phyloP scores from a whole-genome alignment of 2,888 invertebrate species.

The Hermaeophaga mercurialis region DNA sequence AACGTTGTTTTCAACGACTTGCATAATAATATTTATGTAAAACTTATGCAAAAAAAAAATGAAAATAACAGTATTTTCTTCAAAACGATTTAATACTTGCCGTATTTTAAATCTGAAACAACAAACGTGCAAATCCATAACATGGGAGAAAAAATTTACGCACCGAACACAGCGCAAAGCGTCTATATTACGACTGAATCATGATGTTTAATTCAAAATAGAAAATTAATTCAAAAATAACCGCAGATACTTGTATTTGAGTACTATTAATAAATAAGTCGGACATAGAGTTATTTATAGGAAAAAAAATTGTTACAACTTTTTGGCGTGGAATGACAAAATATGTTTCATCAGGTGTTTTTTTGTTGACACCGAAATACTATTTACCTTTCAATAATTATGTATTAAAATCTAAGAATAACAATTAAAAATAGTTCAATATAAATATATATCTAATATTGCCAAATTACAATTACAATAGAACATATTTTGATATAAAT shows the following conservation, averaged over 20 bases:
- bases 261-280: constrained; percentile 32
- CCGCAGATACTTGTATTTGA: constrained; percentile 32
- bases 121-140: constrained; percentile 41
- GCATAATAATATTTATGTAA: constrained; percentile 12
- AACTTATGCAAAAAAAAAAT: no score
- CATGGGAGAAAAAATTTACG: constrained; percentile 1
- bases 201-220: constrained; percentile 40
- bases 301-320: constrained; percentile 3
- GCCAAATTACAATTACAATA: no score
- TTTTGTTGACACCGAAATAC: no score
- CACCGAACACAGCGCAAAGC: constrained; percentile 22
- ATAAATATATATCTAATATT: no score
- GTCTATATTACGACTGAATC: constrained; percentile 40
- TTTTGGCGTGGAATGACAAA: no score
- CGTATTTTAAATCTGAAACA: constrained; percentile 48
- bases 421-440: no score
- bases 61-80: no score
- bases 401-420: no score
- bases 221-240: constrained; percentile 39
- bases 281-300: constrained; percentile 11
- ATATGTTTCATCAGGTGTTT: no score
- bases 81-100: constrained; percentile 41
- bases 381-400: no score
- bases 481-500: no score
- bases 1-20: constrained; percentile 1